phyloP scores from a whole-genome alignment of 2,113 vertebrate species.

The Megalops atlanticus region DNA sequence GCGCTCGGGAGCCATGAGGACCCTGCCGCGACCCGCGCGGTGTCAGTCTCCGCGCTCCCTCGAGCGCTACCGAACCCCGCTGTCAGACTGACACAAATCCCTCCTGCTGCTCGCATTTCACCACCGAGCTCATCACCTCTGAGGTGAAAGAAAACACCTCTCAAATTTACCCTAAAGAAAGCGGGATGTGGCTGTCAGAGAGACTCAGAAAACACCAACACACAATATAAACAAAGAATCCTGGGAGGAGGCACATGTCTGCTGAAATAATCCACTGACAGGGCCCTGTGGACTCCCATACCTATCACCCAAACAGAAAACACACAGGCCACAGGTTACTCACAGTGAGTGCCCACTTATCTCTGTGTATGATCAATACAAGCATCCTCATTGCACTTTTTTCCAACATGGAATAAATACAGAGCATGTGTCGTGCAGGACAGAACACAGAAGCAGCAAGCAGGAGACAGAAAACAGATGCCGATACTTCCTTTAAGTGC shows the following conservation, averaged over 20 bases:
- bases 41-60: not conserved
- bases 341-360: not conserved
- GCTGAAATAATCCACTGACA: not conserved
- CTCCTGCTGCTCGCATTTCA: constrained; percentile 31
- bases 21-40: not conserved
- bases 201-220: not conserved
- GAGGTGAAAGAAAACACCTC: constrained; percentile 19
- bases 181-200: not conserved
- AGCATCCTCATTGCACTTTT: not conserved
- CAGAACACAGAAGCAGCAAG: not conserved
- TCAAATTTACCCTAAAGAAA: constrained; percentile 31
- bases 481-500: not conserved
- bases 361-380: not conserved
- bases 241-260: not conserved
- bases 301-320: not conserved
- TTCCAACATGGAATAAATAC: not conserved
- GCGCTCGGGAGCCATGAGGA: not conserved
- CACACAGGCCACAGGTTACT: not conserved
- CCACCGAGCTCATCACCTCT: constrained; percentile 35
- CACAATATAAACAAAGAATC: not conserved
- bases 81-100: constrained; percentile 42
- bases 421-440: not conserved
- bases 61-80: constrained; percentile 26
- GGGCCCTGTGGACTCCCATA: not conserved
- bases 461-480: not conserved